A percentile compares a stretch with the other conserved stretches of the same genome.
Conservation (phyloP, 2,888 invertebrate genomes). For the Cryptus viduatorius region DNA sequence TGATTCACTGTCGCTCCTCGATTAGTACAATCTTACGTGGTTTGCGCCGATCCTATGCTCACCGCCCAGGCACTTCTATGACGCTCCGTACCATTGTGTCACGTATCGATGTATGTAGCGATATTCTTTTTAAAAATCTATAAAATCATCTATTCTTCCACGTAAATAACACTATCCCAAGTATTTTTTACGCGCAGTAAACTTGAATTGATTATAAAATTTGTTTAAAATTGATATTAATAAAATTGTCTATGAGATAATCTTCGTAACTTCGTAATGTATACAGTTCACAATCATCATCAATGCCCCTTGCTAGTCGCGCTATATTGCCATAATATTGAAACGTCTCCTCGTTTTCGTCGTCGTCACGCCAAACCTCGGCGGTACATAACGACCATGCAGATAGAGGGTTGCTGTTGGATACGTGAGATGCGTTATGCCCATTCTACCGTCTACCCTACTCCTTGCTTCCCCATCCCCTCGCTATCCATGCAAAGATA, state of each 20-base stretch:
- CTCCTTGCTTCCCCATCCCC: conserved; percentile 14
- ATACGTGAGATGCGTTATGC: conserved; percentile 2
- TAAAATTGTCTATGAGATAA: background rate
- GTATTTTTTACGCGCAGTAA: too few relatives aligned
- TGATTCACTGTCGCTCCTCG: conserved; percentile 69
- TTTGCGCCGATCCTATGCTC: conserved; percentile 44
- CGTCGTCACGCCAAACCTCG: conserved; percentile 37
- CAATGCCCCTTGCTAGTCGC: background rate
- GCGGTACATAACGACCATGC: conserved; percentile 27
- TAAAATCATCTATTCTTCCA: too few relatives aligned
- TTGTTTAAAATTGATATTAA: too few relatives aligned
- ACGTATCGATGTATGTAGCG: conserved; percentile 23
- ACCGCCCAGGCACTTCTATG: background rate
- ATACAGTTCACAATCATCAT: conserved; percentile 17
- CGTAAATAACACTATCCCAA: too few relatives aligned
- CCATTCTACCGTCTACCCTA: background rate
- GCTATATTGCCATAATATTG: conserved; percentile 47
- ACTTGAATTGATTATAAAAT: too few relatives aligned
- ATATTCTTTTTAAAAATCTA: background rate
- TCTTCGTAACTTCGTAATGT: conserved; percentile 17
- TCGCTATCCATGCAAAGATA: conserved; percentile 1
- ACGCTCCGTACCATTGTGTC: conserved; percentile 42
- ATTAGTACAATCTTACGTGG: conserved; percentile 64
- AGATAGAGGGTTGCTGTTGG: background rate
- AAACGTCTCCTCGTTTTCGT: conserved; percentile 33